A percentile compares a stretch with the other conserved stretches of the same genome.
Conservation (phyloP, 2,888 invertebrate species). For the Chelonus formosanus region DNA sequence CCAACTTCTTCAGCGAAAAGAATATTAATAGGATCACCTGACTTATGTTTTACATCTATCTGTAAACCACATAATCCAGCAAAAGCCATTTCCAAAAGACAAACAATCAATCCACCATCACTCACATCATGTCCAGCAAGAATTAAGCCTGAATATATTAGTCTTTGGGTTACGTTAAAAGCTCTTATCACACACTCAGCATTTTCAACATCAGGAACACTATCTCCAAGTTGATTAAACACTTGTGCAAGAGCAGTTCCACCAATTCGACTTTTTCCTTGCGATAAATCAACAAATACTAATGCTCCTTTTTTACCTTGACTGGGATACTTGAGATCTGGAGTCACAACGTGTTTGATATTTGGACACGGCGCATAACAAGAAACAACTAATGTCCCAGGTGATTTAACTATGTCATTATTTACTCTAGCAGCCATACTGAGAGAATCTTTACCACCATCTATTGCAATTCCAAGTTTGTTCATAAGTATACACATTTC, state of each 20-base stretch:
- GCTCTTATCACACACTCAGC: constrained; percentile 75
- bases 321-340: constrained; percentile 82
- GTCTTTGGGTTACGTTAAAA: constrained; percentile 84
- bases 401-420: constrained; percentile 75
- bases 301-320: constrained; percentile 72
- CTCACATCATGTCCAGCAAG: constrained; percentile 94
- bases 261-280: constrained; percentile 81
- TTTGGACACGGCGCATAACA: constrained; percentile 96
- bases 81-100: constrained; percentile 95
- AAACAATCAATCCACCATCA: constrained; percentile 93
- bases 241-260: constrained; percentile 94
- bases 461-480: constrained; percentile 85
- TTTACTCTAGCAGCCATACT: constrained; percentile 94
- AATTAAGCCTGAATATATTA: constrained; percentile 80
- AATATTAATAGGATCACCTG: constrained; percentile 71
- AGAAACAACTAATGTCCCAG: constrained; percentile 94
- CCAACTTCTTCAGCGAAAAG: constrained; percentile 89
- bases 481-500: constrained; percentile 89
- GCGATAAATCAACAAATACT: constrained; percentile 81
- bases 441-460: constrained; percentile 97
- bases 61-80: constrained; percentile 85
- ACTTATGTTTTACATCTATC: constrained; percentile 70
- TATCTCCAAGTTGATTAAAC: constrained; percentile 83
- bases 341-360: constrained; percentile 83
- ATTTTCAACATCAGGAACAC: constrained; percentile 82